Base-by-base conservation (phyloP, 2,888 invertebrate genomes). In the Chymomyza procnemis region DNA sequence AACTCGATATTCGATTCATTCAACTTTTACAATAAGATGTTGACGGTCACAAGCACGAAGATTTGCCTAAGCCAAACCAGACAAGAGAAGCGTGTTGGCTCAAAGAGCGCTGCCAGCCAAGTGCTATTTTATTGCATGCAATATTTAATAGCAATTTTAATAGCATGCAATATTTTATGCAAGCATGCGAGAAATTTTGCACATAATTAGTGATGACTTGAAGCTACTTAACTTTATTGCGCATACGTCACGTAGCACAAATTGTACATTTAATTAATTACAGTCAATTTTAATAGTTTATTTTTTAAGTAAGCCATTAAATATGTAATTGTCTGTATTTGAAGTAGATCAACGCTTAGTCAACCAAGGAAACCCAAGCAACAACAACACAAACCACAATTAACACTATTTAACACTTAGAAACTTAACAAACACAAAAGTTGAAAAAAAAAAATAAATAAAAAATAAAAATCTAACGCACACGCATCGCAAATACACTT, bases 21-120 rank as follows among this genome's bases (percentile, higher is more conserved):
- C 82, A 85, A 87, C 85, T 87, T 82, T 87, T 82, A 87, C 85
- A 85, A 80, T 70, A 69, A 54, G 61, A 12, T 18, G 59, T 61
- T 48, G 47, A 55, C 50, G 50, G 19, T 50, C 50, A 50, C 34
- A 19, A 9, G 54, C 54, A 21, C 14, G 54, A 18, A 19, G 54
- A 41, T 41, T 41, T 21, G 54, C 21, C 18, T 18, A 19, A 50
- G 50, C 50, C 50, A 50, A 50, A 50, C 16, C 4, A 4, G 54
- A 19, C 21, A n/a, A n/a, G 22, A 54, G 19, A 12, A 54, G 21
- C 1, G 18, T 4, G 50, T 18, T 8, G 1, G 18, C 19, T 26
- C 16, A 19, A 21, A 58, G 54, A 52, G 54, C 58, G 48, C 21
- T n/a, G 48, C 5, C 6, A 21, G n/a, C 14, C 18, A 4, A 58